Percentiles rank a stretch among this genome's conserved stretches.
phyloP scores from a whole-genome alignment of 2,888 invertebrate genomes.

The Buathra laborator region DNA sequence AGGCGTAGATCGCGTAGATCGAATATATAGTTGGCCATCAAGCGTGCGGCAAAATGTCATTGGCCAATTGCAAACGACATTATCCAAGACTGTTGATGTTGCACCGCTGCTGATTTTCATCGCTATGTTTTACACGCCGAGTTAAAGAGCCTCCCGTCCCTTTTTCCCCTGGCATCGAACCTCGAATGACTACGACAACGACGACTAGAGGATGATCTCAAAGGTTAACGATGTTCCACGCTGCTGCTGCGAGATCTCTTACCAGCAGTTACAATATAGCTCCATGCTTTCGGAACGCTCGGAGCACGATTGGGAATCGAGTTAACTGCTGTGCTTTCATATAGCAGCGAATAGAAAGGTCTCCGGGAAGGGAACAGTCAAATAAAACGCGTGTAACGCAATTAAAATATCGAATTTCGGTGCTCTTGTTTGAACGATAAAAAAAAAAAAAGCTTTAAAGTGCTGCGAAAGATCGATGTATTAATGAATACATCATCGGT shows the following conservation, averaged over 20 bases:
- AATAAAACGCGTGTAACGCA: neutral
- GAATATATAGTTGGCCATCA: neutral
- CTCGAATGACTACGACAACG: neutral
- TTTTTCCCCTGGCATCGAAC: neutral
- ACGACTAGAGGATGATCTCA: constrained; percentile 74
- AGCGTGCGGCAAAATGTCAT: neutral
- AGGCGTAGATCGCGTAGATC: neutral
- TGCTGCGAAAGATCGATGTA: constrained; percentile 1
- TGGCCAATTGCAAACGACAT: constrained; percentile 25
- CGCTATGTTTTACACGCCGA: constrained; percentile 1
- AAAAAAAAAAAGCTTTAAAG: neutral
- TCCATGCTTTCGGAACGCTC: no score
- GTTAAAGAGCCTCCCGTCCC: constrained; percentile 1
- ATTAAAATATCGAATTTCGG: neutral
- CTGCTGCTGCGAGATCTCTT: constrained; percentile 46
- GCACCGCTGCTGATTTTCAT: constrained; percentile 9
- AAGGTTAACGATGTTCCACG: constrained; percentile 80
- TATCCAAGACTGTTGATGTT: constrained; percentile 13
- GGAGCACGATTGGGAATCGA: no score
- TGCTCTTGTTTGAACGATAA: neutral
- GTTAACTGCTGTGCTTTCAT: no score
- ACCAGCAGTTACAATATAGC: neutral
- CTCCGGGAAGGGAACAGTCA: neutral
- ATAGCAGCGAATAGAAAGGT: neutral
- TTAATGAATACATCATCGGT: neutral